A percentile compares a stretch with the other conserved stretches of the same genome.
Evolutionary conservation across 2,888 invertebrate genomes (phyloP).

Genomic region (Podabrus alpinus): DNA sequence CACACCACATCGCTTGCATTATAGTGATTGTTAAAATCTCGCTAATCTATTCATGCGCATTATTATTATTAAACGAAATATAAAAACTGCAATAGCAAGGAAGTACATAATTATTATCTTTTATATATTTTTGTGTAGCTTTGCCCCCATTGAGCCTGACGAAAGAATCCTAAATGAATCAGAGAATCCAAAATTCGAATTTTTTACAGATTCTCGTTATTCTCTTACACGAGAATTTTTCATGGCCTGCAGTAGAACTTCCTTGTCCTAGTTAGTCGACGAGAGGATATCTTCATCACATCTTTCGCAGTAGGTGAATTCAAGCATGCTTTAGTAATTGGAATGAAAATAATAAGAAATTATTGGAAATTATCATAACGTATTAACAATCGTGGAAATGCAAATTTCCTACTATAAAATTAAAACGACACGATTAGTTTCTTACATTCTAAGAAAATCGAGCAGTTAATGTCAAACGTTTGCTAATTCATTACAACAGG

Average conservation of each 20-base stretch:
- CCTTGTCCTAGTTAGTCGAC: not conserved
- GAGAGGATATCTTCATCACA: not conserved
- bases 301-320: not conserved
- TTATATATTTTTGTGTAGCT: too few species aligned
- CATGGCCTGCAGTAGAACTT: not conserved
- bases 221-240: too few species aligned
- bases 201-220: too few species aligned
- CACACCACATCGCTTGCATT: too few species aligned
- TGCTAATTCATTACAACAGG: slow-evolving; percentile 48
- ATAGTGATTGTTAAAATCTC: too few species aligned
- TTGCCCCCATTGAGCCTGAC: too few species aligned
- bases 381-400: slow-evolving; percentile 38
- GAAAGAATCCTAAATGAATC: too few species aligned
- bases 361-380: not conserved
- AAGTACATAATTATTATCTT: too few species aligned
- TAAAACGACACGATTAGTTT: slow-evolving; percentile 45
- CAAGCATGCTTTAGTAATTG: not conserved
- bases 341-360: not conserved
- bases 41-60: too few species aligned
- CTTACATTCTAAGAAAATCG: slow-evolving; percentile 46
- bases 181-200: too few species aligned
- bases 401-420: slow-evolving; percentile 44
- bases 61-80: too few species aligned
- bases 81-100: too few species aligned
- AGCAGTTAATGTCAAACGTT: slow-evolving; percentile 48